A percentile compares a stretch with the other conserved stretches of the same genome.
Conservation (phyloP, 2,888 invertebrate genomes). For the Dicycla oo region DNA sequence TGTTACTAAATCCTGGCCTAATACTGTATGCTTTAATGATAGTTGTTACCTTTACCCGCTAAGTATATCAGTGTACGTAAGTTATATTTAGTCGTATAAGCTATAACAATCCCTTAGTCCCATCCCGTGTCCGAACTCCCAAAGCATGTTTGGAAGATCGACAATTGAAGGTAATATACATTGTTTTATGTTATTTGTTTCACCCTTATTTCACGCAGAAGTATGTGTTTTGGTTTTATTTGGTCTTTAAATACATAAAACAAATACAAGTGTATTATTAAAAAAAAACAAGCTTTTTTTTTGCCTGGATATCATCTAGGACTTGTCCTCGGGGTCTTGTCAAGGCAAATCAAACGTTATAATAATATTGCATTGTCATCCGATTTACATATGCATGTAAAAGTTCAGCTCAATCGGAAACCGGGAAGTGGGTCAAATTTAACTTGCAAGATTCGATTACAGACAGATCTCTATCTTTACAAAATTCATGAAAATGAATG, state of each 20-base stretch:
- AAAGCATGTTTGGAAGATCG: slow-evolving; percentile 88
- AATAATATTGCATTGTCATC: too few species aligned
- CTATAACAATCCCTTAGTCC: slow-evolving; percentile 73
- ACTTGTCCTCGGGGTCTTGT: too few species aligned
- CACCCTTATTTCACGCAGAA: slow-evolving; percentile 57
- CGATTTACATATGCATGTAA: too few species aligned
- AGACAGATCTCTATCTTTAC: neutral
- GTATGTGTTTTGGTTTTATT: slow-evolving; percentile 37
- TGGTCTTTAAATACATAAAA: slow-evolving; percentile 26
- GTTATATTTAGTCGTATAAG: slow-evolving; percentile 60
- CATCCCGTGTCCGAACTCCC: slow-evolving; percentile 75
- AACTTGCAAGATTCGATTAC: too few species aligned
- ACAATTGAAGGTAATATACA: slow-evolving; percentile 84
- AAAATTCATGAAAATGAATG: neutral
- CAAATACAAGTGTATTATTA: too few species aligned
- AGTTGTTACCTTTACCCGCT: slow-evolving; percentile 73
- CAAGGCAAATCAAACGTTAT: too few species aligned
- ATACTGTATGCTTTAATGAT: slow-evolving; percentile 76
- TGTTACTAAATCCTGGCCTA: slow-evolving; percentile 40
- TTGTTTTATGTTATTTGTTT: slow-evolving; percentile 75
- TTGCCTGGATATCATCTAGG: too few species aligned
- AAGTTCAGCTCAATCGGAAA: too few species aligned
- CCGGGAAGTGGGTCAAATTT: too few species aligned
- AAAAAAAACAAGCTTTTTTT: neutral
- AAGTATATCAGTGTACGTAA: slow-evolving; percentile 71